These are phyloP conservation scores for Solen grandis DNA, from an alignment of 1,140 invertebrate species.

Conservation along the genomic window DNA sequence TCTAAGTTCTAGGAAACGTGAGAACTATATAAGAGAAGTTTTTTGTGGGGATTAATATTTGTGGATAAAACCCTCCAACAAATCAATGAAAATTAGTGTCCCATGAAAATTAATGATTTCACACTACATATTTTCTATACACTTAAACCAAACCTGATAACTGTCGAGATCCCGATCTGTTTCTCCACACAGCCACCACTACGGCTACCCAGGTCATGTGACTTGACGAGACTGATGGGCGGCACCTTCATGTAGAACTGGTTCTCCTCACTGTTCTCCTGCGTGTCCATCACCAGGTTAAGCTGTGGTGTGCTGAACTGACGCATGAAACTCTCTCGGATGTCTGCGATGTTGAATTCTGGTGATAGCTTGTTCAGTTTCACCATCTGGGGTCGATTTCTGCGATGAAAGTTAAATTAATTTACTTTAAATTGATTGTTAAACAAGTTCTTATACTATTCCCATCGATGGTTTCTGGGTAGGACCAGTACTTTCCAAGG, in stretches of 20 bases:
- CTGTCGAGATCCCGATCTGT: slow-evolving; percentile 69
- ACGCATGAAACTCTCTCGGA: slow-evolving; percentile 99
- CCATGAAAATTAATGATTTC: no score
- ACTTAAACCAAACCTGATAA: slow-evolving; percentile 79
- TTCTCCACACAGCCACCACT: slow-evolving; percentile 76
- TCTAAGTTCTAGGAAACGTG: no score
- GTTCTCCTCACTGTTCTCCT: slow-evolving; percentile 62
- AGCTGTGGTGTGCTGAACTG: slow-evolving; percentile 86
- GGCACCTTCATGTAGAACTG: slow-evolving; percentile 63
- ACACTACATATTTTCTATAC: no score
- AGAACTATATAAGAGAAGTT: no score
- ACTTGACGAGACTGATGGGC: slow-evolving; percentile 68
- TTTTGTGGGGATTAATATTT: no score
- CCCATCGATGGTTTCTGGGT: no score
- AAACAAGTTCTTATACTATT: no score
- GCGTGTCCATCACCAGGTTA: slow-evolving; percentile 72
- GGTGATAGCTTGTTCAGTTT: slow-evolving; percentile 96
- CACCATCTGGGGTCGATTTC: slow-evolving; percentile 98
- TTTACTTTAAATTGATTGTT: not conserved
- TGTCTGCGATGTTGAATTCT: slow-evolving; percentile 97
- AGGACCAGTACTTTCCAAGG: no score
- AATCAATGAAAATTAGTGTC: no score
- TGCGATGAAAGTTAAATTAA: slow-evolving; percentile 53
- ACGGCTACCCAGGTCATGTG: slow-evolving; percentile 59
- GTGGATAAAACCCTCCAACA: no score